phyloP scores from a whole-genome alignment of 2,888 invertebrate genomes.

The Lamproptera curius region DNA sequence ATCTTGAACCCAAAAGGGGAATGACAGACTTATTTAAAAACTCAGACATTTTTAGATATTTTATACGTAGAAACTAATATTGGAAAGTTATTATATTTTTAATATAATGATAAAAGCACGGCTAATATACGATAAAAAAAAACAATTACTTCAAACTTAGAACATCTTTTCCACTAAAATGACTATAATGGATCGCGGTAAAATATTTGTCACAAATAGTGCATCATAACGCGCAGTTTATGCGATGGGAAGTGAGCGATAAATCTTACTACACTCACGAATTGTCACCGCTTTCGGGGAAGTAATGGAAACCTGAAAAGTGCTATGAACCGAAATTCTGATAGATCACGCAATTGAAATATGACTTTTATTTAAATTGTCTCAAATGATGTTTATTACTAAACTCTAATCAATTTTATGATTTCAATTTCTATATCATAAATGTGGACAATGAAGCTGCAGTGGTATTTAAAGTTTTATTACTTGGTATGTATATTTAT shows the following conservation, averaged over 20 bases:
- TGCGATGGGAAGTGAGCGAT: background rate
- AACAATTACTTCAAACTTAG: background rate
- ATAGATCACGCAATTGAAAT: background rate
- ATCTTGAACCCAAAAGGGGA: background rate
- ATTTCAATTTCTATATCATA: no score
- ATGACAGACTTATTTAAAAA: background rate
- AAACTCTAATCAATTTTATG: no score
- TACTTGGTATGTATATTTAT: no score
- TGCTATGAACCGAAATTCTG: background rate
- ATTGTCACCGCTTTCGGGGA: background rate
- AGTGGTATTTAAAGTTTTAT: no score
- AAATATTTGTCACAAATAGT: background rate
- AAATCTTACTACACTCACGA: background rate
- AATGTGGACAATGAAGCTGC: no score
- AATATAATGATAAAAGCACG: background rate
- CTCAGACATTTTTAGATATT: background rate
- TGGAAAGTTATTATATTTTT: background rate
- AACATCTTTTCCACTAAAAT: background rate
- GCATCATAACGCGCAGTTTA: background rate
- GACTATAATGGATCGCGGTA: background rate
- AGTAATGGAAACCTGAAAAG: background rate
- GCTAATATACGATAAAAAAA: no score
- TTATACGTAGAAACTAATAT: background rate
- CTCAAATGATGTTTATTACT: no score
- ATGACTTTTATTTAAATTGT: no score